These are phyloP conservation scores for Zaprionus gabonicus DNA, from an alignment of 1,140 invertebrate genomes.

Conservation along the genomic window DNA sequence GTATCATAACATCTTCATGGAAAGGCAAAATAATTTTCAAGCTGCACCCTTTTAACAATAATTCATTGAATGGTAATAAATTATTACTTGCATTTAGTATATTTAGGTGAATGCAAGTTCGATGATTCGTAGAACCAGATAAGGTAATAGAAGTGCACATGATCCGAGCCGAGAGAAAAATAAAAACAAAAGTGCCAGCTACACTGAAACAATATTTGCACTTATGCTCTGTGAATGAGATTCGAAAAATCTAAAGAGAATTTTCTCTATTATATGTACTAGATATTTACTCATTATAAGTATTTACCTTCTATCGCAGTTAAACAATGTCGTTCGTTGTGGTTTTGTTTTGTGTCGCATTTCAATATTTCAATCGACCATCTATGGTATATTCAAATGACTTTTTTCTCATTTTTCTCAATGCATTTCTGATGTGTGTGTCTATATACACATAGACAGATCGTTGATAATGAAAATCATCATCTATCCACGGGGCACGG, in stretches of 20 bases:
- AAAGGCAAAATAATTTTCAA: too few relatives aligned
- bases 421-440: slow-evolving; percentile 5
- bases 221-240: background rate
- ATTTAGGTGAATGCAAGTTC: background rate
- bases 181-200: background rate
- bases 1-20: too few relatives aligned
- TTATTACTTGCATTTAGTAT: background rate
- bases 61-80: background rate
- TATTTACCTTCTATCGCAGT: background rate
- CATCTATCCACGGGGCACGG: slow-evolving; percentile 19
- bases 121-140: background rate
- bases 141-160: slow-evolving; percentile 18
- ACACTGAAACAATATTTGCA: background rate
- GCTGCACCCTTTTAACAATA: too few relatives aligned
- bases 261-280: background rate
- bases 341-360: slow-evolving; percentile 7
- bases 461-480: slow-evolving; percentile 57
- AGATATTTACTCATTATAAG: background rate
- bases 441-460: slow-evolving; percentile 18
- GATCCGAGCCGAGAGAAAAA: background rate
- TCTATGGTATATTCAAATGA: background rate
- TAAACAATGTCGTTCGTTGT: slow-evolving; percentile 9
- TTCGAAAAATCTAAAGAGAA: background rate
- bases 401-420: slow-evolving; percentile 7
- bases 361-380: slow-evolving; percentile 4